Conservation (phyloP, 2,113 vertebrate genomes). For the Gymnorhina tibicen region DNA sequence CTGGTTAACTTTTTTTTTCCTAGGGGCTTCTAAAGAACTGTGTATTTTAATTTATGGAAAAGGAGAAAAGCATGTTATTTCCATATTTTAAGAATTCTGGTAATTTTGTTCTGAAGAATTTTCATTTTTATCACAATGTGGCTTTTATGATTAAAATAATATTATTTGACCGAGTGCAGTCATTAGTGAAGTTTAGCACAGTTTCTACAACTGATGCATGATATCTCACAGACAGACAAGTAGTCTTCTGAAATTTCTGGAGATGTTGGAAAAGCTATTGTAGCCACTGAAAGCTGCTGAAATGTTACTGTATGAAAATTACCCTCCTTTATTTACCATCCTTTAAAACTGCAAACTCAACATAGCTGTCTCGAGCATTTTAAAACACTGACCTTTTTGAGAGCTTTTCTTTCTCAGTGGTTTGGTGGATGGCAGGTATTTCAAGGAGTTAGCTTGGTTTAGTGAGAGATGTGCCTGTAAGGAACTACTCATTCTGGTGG, state of each 20-base stretch:
- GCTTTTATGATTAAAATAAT: background rate
- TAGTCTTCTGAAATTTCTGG: background rate
- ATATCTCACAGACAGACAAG: background rate
- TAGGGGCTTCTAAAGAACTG: background rate
- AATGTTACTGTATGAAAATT: background rate
- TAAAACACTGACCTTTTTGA: background rate
- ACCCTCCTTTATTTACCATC: background rate
- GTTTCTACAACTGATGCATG: background rate
- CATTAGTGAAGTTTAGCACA: background rate
- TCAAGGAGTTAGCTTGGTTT: background rate
- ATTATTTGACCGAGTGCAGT: fast-evolving
- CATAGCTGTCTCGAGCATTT: background rate
- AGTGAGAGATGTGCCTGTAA: background rate
- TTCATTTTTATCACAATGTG: background rate
- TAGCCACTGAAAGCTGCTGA: background rate
- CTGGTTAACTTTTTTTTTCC: background rate
- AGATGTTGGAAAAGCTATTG: background rate
- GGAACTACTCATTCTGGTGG: background rate
- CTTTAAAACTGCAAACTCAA: background rate
- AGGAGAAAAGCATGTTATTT: background rate
- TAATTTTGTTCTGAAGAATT: background rate
- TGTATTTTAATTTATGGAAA: background rate
- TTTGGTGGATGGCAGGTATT: background rate
- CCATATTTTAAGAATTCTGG: background rate
- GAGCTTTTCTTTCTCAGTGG: background rate